Base-by-base conservation (phyloP, 2,888 invertebrate genomes). In the Ptychoptera albimana region DNA sequence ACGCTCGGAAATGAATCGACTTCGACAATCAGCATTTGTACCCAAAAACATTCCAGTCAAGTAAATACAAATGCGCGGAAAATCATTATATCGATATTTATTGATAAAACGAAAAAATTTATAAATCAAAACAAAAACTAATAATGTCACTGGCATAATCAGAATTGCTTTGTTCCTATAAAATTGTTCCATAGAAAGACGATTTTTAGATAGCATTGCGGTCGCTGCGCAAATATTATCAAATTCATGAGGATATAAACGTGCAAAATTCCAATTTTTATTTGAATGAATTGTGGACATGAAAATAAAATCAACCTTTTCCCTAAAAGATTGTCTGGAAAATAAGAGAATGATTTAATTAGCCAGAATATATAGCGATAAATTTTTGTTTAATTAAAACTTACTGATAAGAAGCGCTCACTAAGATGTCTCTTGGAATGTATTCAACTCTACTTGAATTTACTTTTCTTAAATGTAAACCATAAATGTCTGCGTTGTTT, bases 221-320 rank as follows among this genome's bases (percentile, higher is more conserved):
- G 34, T 16, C n/a, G 34, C n/a, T 16, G 34, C 42, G 9, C 42
- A 42, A 23, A 42, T 42, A n/a, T 42, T 11, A 35, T 42, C 42
- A 12, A 42, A 34, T 23, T 42, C 42, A 12, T 42, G 42, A 5
- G 42, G 42, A 42, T 42, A 42, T n/a, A 42, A 8, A 23, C 15
- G 11, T 8, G 34, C 34, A 16, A 30, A 42, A 2, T 34, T 15
- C n/a, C 5, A 16, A 8, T 35, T 13, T 10, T 15, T 14, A 15
- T 34, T 16, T n/a, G 35, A 23, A 4, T 16, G 15, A n/a, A 42
- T 5, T 11, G 15, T 42, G 7, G 42, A 42, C 42, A 42, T 42
- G 16, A 42, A 35, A 16, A 42, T 16, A 8, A 42, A 35, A 8
- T 42, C 42, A 7, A 35, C n/a, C 3, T 23, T 23, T 5, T 23